phyloP scores from a whole-genome alignment of 2,113 vertebrate species.

The Macquaria ambigua region DNA sequence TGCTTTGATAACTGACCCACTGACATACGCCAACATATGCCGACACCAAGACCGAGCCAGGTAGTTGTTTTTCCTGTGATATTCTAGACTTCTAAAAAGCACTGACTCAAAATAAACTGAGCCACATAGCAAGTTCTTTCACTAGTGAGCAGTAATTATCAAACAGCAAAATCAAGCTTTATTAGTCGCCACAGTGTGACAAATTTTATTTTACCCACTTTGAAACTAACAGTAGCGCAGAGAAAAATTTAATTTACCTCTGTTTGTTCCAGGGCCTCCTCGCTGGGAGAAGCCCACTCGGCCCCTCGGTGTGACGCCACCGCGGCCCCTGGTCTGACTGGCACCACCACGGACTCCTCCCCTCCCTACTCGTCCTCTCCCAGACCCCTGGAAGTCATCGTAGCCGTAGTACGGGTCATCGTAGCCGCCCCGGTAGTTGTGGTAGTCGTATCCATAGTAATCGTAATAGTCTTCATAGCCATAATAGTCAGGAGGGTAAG shows the following conservation, averaged over 20 bases:
- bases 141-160: neutral
- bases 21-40: neutral
- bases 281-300: slow-evolving; percentile 95
- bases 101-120: neutral
- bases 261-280: slow-evolving; percentile 94
- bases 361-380: slow-evolving; percentile 96
- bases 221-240: neutral
- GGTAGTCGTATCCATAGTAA: slow-evolving; percentile 99
- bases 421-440: slow-evolving; percentile 99
- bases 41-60: neutral
- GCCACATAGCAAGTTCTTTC: neutral
- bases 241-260: slow-evolving; percentile 88
- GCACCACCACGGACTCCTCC: slow-evolving; percentile 87
- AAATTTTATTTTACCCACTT: neutral
- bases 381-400: slow-evolving; percentile 97
- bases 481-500: slow-evolving; percentile 98
- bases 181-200: neutral
- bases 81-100: neutral
- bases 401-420: slow-evolving; percentile 99
- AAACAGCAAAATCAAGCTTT: neutral
- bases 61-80: neutral
- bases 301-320: slow-evolving; percentile 91
- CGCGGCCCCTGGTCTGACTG: slow-evolving; percentile 88
- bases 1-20: neutral
- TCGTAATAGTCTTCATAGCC: slow-evolving; percentile 99